Base-by-base conservation (phyloP, 2,113 vertebrate genomes). In the Siniperca chuatsi region DNA sequence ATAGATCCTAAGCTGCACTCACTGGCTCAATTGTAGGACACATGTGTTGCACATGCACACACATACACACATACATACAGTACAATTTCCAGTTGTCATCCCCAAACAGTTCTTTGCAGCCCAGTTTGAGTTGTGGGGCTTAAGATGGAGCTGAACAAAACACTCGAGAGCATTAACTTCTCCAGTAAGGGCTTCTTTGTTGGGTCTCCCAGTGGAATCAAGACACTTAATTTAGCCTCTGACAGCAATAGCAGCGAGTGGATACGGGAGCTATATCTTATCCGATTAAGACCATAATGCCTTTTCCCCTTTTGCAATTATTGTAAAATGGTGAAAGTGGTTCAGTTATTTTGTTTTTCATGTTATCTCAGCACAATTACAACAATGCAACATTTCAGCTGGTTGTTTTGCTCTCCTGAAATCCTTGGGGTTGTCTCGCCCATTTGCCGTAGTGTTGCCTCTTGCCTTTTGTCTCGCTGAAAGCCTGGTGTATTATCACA, bases 211-310 rank as follows among this genome's bases (percentile, higher is more conserved):
- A 77, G 87, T 86, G 86, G 93, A 92, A 82, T 84, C 83, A 18
- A 86, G 87, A 90, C 76, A 89, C 90, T 94, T 94, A 82, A 94
- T 94, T 93, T 93, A 94, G 91, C 90, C 83, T 75, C 83, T 91
- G 88, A 89, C 83, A 86, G 90, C 52, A 0, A 83, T 88, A 70
- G 84, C 81, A 76, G 85, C n/a, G n/a, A 58, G 75, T 57, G 80
- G 65, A 75, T 88, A 75, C 78, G 72, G 85, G 70, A 86, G 83
- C 76, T 83, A 72, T 75, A 88, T 81, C 78, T 90, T 66, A 90
- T 87, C 84, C 67, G 84, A 92, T 93, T 92, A 90, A 84, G 85
- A 84, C 70, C 67, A 46, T 80, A 85, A 86, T 85, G 73, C 42
- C 55, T 85, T 91, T 89, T 79, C 72, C 82, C 62, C 58, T 79